Evolutionary conservation across 2,888 invertebrate species (phyloP).

Genomic region (Pyrrhosoma nymphula): DNA sequence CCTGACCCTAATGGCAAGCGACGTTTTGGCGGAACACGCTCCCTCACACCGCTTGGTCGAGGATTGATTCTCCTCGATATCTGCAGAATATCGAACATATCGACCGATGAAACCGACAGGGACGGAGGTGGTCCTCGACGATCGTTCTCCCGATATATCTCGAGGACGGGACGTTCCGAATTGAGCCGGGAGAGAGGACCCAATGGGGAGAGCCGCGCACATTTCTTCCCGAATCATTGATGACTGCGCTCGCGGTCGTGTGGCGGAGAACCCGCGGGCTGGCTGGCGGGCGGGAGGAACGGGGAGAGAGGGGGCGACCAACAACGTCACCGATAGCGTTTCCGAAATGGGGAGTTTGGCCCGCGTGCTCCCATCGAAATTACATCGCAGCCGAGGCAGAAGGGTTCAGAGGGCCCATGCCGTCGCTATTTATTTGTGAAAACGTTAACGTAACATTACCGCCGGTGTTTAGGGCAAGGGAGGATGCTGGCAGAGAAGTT

Average conservation of each 20-base stretch:
- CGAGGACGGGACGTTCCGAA: neutral
- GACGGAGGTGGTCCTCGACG: neutral
- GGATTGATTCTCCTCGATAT: neutral
- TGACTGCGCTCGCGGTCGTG: neutral
- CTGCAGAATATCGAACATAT: neutral
- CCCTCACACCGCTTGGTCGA: neutral
- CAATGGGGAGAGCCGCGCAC: neutral
- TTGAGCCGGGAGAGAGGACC: neutral
- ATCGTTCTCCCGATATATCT: neutral
- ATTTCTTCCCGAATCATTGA: neutral
- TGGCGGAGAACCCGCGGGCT: neutral
- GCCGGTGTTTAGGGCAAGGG: neutral
- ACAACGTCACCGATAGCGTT: neutral
- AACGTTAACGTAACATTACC: neutral
- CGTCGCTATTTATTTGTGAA: constrained; percentile 12
- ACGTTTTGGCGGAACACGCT: neutral
- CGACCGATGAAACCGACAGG: neutral
- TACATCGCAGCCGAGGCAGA: neutral
- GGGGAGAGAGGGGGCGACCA: neutral
- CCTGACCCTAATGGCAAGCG: neutral
- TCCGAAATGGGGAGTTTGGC: neutral
- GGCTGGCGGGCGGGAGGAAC: neutral
- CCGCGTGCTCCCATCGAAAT: neutral
- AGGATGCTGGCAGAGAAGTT: constrained; percentile 10
- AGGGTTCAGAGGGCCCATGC: neutral